Conservation (phyloP, 2,113 vertebrate species). For the Cinclus cinclus region DNA sequence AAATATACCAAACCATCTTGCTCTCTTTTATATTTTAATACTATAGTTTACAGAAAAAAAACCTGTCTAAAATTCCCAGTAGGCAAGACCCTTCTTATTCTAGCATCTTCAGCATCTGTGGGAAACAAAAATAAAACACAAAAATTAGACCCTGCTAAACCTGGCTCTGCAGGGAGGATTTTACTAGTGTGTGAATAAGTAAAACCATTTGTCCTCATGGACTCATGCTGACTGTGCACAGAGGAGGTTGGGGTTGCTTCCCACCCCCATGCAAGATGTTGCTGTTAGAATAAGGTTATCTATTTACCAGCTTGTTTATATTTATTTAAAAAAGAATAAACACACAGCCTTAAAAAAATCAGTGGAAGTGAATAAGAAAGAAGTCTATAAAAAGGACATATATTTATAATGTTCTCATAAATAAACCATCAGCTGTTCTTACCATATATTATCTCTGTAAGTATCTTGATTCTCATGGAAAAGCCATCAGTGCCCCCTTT, state of each 20-base stretch:
- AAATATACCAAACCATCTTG: neutral
- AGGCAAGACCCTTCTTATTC: neutral
- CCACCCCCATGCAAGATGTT: neutral
- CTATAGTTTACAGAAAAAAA: neutral
- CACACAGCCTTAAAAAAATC: neutral
- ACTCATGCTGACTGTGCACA: neutral
- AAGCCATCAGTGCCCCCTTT: neutral
- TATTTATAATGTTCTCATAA: neutral
- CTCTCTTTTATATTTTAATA: neutral
- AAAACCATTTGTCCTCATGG: conserved; percentile 45
- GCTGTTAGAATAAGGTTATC: neutral
- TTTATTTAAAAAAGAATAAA: neutral
- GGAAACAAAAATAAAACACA: conserved; percentile 36
- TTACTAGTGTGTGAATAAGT: conserved; percentile 44
- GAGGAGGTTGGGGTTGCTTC: neutral
- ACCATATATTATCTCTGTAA: neutral
- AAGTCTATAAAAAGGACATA: neutral
- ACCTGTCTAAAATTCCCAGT: neutral
- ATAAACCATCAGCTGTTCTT: neutral
- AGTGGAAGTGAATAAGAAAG: neutral
- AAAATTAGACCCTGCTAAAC: conserved; percentile 1
- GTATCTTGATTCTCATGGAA: neutral
- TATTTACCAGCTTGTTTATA: neutral
- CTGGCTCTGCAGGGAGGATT: conserved; percentile 2
- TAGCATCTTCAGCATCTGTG: conserved; percentile 13